Percentiles rank a stretch among this genome's conserved stretches.
These are phyloP conservation scores for Omphaloscelis lunosa DNA, from an alignment of 2,888 invertebrate species.

Conservation along the genomic window DNA sequence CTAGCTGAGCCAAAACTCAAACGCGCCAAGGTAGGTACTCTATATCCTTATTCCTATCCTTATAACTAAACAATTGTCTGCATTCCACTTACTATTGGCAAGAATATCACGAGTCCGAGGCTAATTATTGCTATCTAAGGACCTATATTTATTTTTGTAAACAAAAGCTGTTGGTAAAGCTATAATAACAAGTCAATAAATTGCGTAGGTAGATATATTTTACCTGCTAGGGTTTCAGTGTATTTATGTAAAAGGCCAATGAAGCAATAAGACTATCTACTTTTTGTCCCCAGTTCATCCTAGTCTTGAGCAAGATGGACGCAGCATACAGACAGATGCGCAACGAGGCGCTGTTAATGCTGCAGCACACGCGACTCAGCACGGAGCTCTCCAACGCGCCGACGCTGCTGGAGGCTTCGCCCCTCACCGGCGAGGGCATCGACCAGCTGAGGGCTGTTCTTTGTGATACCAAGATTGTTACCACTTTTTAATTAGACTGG, in stretches of 20 bases:
- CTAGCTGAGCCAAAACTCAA: conserved; percentile 93
- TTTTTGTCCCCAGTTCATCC: conserved; percentile 89
- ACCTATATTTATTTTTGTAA: too few relatives aligned
- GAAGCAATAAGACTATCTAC: background rate
- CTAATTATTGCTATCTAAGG: too few relatives aligned
- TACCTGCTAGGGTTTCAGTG: background rate
- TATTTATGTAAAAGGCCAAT: background rate
- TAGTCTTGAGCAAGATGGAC: conserved; percentile 96
- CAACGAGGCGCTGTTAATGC: conserved; percentile 95
- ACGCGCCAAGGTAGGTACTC: conserved; percentile 91
- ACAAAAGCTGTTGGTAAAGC: too few relatives aligned
- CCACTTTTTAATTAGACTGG: conserved; percentile 30
- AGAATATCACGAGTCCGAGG: background rate
- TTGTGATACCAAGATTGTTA: conserved; percentile 73
- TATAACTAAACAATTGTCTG: too few relatives aligned
- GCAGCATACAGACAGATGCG: conserved; percentile 96
- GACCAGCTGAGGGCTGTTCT: conserved; percentile 90
- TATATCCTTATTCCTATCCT: background rate
- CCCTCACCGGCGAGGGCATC: conserved; percentile 93
- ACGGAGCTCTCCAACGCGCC: conserved; percentile 93
- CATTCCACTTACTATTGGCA: background rate
- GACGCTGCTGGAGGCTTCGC: conserved; percentile 93
- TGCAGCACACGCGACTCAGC: conserved; percentile 93
- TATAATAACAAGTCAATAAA: too few relatives aligned
- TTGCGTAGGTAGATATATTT: background rate